These are phyloP conservation scores for Tonatia bakeri DNA, from an alignment of 2,113 vertebrate species.

Conservation along the genomic window DNA sequence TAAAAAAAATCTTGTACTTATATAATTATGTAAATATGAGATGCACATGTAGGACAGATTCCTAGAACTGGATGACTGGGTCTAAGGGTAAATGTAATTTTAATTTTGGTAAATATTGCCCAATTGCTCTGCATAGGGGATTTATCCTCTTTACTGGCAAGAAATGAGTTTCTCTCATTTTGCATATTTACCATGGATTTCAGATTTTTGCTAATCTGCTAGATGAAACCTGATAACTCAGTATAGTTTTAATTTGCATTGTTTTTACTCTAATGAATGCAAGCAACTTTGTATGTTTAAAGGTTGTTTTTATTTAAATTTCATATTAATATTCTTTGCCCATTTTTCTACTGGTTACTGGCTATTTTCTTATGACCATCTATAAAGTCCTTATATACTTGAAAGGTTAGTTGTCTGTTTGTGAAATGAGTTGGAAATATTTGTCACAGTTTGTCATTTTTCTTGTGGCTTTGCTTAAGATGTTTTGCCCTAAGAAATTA, in stretches of 20 bases:
- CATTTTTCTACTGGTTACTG: background rate
- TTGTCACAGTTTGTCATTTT: background rate
- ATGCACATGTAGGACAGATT: background rate
- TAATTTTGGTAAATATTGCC: background rate
- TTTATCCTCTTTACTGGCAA: background rate
- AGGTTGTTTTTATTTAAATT: background rate
- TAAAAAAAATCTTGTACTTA: background rate
- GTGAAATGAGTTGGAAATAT: slow-evolving; percentile 27
- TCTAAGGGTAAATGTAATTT: background rate
- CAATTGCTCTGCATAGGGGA: background rate
- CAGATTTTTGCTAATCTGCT: background rate
- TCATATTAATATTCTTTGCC: background rate
- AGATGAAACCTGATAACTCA: background rate
- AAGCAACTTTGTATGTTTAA: background rate
- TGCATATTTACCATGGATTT: background rate
- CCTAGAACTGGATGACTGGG: background rate
- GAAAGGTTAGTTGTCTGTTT: background rate
- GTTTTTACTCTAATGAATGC: background rate
- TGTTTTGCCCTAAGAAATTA: background rate
- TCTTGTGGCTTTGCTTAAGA: background rate
- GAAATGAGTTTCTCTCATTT: background rate
- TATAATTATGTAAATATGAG: background rate
- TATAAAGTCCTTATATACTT: background rate
- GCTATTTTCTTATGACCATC: background rate
- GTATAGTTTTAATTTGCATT: background rate